phyloP scores from a whole-genome alignment of 35 echinoderm and acorn worm species.

The Amphiura filiformis region DNA sequence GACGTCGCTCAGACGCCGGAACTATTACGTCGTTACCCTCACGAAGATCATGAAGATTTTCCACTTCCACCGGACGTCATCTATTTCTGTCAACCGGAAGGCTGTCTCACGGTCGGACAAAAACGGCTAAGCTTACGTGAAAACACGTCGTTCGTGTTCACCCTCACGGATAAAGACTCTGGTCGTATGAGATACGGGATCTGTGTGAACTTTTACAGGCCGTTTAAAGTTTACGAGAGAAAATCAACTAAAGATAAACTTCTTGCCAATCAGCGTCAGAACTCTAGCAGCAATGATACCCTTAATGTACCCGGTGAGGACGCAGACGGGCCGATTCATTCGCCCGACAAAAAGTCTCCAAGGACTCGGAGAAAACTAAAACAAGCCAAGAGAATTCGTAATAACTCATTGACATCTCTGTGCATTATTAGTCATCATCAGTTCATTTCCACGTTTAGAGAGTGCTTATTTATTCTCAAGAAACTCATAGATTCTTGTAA shows the following conservation, averaged over 20 bases:
- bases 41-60: conserved; percentile 89
- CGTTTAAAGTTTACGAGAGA: conserved; percentile 73
- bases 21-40: conserved; percentile 67
- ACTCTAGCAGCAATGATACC: conserved; percentile 90
- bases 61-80: conserved; percentile 84
- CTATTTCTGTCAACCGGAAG: conserved; percentile 94
- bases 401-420: conserved; percentile 87
- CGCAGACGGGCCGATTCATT: conserved; percentile 7
- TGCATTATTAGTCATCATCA: conserved; percentile 96
- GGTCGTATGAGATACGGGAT: conserved; percentile 78
- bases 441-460: conserved; percentile 88
- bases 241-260: conserved; percentile 59
- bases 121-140: conserved; percentile 62
- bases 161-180: conserved; percentile 92
- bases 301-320: conserved; percentile 68
- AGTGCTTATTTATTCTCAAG: conserved; percentile 96
- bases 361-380: conserved; percentile 79
- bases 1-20: conserved; percentile 94
- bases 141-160: conserved; percentile 97
- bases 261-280: conserved; percentile 53
- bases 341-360: conserved; percentile 46
- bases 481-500: conserved; percentile 98
- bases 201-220: conserved; percentile 95
- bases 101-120: conserved; percentile 80
- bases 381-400: conserved; percentile 83